A percentile compares a stretch with the other conserved stretches of the same genome.
phyloP scores from a whole-genome alignment of 2,113 vertebrate species.

The Ceuthmochares aereus region DNA sequence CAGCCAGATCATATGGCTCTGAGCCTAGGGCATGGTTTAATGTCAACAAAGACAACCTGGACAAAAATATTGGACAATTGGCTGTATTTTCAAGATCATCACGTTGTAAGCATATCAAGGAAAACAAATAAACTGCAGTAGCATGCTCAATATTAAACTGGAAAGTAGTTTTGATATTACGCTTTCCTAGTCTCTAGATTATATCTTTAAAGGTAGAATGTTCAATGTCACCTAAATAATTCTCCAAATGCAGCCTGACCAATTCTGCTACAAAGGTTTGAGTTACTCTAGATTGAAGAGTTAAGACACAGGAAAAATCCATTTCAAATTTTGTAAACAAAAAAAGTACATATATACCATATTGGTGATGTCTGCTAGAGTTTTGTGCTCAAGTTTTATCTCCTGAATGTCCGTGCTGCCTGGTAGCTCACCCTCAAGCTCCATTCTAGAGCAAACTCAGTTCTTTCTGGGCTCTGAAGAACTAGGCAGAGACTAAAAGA shows the following conservation, averaged over 20 bases:
- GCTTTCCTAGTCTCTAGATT: background rate
- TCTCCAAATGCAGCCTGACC: background rate
- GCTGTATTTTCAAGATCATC: background rate
- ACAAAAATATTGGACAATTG: background rate
- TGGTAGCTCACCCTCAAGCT: background rate
- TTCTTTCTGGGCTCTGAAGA: background rate
- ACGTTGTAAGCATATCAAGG: rapidly evolving
- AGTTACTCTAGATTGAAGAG: background rate
- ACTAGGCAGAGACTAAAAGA: background rate
- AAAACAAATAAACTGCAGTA: background rate
- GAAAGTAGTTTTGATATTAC: background rate
- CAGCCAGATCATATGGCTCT: background rate
- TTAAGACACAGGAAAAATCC: background rate
- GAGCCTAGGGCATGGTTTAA: background rate
- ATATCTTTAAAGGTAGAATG: background rate
- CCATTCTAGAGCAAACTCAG: background rate
- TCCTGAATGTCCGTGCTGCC: background rate
- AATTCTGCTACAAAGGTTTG: background rate
- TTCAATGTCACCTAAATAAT: background rate
- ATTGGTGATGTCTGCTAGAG: background rate
- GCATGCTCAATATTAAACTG: background rate
- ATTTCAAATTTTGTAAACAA: background rate
- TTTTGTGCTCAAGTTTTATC: background rate
- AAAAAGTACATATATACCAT: background rate
- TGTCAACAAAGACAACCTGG: background rate